Conservation (phyloP, 2,113 vertebrate species). For the Chrysemys picta region DNA sequence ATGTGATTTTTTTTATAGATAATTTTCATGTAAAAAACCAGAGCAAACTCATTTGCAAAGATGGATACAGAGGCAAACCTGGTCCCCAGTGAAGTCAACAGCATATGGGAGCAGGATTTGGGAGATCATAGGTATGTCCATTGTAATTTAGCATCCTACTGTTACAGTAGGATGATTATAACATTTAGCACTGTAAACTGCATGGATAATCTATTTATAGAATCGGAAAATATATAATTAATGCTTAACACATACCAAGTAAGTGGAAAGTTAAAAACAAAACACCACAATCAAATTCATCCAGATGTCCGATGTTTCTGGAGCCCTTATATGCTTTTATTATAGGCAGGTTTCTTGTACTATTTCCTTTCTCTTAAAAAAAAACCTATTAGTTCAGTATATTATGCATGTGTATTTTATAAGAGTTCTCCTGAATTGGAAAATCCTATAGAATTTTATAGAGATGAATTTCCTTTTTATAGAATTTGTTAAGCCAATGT, state of each 20-base stretch:
- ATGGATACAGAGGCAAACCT: not conserved
- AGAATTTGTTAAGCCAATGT: fast-evolving
- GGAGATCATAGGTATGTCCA: not conserved
- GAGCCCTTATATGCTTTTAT: fast-evolving
- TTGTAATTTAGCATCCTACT: not conserved
- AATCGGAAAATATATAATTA: not conserved
- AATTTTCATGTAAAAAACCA: not conserved
- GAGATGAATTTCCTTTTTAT: not conserved
- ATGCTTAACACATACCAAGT: not conserved
- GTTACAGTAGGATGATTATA: not conserved
- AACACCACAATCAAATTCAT: fast-evolving
- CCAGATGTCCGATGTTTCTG: fast-evolving
- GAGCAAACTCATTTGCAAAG: not conserved
- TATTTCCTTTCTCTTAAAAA: fast-evolving
- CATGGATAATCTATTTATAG: fast-evolving
- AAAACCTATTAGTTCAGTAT: fast-evolving
- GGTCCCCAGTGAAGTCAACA: not conserved
- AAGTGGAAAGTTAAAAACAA: not conserved
- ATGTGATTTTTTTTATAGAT: not conserved
- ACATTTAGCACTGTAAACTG: not conserved
- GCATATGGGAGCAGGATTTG: not conserved
- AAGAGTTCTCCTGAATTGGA: not conserved
- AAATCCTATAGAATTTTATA: not conserved
- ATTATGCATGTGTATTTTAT: not conserved
- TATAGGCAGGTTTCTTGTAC: not conserved